A percentile compares a stretch with the other conserved stretches of the same genome.
Conservation (phyloP, 2,797 vertebrate genomes). For the Melopsittacus undulatus region DNA sequence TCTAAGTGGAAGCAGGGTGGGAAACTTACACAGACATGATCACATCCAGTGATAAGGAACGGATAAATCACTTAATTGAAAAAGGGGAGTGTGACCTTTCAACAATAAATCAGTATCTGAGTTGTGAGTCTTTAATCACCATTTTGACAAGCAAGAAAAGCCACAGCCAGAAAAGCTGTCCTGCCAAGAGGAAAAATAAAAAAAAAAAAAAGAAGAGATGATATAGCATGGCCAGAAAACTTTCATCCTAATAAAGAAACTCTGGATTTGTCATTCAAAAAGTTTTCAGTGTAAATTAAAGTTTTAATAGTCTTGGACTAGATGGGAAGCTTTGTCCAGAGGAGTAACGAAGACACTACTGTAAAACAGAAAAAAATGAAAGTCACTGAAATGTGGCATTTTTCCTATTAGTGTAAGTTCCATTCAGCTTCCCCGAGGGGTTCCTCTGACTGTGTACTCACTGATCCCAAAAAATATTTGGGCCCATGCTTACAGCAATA, state of each 20-base stretch:
- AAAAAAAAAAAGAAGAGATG: not conserved
- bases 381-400: not conserved
- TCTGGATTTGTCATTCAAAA: not conserved
- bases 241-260: not conserved
- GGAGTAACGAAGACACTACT: not conserved
- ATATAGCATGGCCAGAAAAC: not conserved
- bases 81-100: not conserved
- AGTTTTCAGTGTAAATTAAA: not conserved
- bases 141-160: not conserved
- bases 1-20: not conserved
- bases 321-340: not conserved
- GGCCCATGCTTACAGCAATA: not conserved
- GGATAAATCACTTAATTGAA: not conserved
- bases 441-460: not conserved
- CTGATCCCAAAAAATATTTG: constrained; percentile 12
- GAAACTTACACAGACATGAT: not conserved
- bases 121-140: not conserved
- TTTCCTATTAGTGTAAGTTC: constrained; percentile 1
- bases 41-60: not conserved
- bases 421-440: not conserved
- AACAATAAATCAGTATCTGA: not conserved
- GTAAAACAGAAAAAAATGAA: not conserved
- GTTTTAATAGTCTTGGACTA: not conserved
- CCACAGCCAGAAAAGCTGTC: not conserved
- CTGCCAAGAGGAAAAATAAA: not conserved